Evolutionary conservation across 2,113 vertebrate genomes (phyloP), one percentile per base, ranked within the genome.

Genomic region (Cryptomyrus ogoouensis): DNA sequence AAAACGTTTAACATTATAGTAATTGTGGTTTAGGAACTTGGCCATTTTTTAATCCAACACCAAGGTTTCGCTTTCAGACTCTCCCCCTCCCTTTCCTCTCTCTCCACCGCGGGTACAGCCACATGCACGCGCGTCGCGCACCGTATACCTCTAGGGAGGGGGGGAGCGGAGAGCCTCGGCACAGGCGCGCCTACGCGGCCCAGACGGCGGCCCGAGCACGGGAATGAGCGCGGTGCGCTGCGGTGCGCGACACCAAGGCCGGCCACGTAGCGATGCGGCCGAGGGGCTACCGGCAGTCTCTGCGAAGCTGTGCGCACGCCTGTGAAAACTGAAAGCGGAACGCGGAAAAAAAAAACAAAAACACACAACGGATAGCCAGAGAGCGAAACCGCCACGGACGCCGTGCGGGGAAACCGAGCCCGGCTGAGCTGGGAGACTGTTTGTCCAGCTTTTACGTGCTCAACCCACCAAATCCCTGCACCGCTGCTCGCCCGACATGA

Each of bases 241-340:
- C 93, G 92, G 91, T 92, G 93, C 93, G 93, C 93, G 91, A 94
- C 92, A 94, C 93, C 91, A 92, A 90, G 92, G 92, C 94, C 89
- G 90, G 95, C 95, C 95, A 96, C 95, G 96, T 95, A 95, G 95
- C 94, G 93, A 90, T 93, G 92, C 91, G 74, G 88, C 80, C 90
- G 46, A 53, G 58, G 83, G 90, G 74, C 74, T 39, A 80, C 39
- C 80, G 74, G 35, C 88, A 91, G 88, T 91, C 90, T 91, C 62
- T 83, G 87, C 90, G 92, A 83, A 52, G 15, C 53, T 53, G 89
- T 58, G 31, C 19, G 84, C 49, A 58, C 3, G 53, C 12, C 24
- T 35, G 10, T 9, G 24, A 53, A 56, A 39, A 56, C 27, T 53
- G 85, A 31, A 19, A 87, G 24, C 1, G 50, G n/a, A 27, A 15